Base-by-base conservation (phyloP, 2,797 vertebrate species). In the Neostethus bicornis region DNA sequence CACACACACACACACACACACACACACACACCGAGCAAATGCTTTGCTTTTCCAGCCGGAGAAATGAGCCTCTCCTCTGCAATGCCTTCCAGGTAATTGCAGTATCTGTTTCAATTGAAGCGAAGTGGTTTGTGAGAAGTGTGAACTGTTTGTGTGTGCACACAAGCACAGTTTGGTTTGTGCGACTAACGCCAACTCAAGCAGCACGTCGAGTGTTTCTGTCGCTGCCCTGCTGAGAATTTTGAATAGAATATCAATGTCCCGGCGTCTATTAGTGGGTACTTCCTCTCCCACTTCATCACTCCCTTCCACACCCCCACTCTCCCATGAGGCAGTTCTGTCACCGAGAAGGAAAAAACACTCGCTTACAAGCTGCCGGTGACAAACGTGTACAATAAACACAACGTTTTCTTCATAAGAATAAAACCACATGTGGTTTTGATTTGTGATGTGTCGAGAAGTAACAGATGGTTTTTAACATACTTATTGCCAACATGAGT, bases 171-270 rank as follows among this genome's bases (percentile, higher is more conserved):
- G 68, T 62, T 62, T 59, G 41, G 25, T 47, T 58, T 39, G 26
- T 21, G 46, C 74, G 61, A 46, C 53, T 71, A 72, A 70, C 29
- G 26, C 62, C 8, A 58, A 64, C 59, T 20, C n/a, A 5, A 63
- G 73, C 66, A 37, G 62, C 75, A 11, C 0, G 13, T 45, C 1
- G n/a, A 32, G 45, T 2, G 45, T 46, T 31, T 12, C 59, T 42
- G 52, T 64, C 55, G 49, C 59, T 55, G 74, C 82, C 87, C 87
- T 63, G 77, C 86, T 63, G 81, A 87, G 90, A 70, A 58, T 69
- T 83, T 85, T 90, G 73, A 90, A 85, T 91, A 84, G 82, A 80
- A 83, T 89, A 90, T 91, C 31, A 16, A 35, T 39, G 16, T 55
- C 56, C 53, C 59, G 3, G 48, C 50, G 54, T 79, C 51, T 56